These are phyloP conservation scores for Choloepus didactylus DNA, from an alignment of 2,797 vertebrate genomes.

Conservation along the genomic window DNA sequence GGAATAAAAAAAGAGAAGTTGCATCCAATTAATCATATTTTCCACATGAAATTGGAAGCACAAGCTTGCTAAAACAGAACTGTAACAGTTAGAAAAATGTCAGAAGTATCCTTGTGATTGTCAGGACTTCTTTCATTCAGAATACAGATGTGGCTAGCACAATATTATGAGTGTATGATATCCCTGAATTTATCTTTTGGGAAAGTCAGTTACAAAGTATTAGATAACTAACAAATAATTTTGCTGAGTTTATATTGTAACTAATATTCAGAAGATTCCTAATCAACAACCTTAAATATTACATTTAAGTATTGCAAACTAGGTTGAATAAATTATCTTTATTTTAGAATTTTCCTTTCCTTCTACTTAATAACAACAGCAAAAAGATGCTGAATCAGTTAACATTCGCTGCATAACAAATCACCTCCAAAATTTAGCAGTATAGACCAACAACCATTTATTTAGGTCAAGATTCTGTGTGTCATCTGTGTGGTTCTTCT, in stretches of 20 bases:
- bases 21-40: conserved; percentile 33
- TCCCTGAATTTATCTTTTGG: neutral
- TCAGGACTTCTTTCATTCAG: neutral
- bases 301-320: neutral
- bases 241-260: neutral
- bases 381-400: neutral
- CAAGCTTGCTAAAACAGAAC: conserved; percentile 39
- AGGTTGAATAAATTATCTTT: neutral
- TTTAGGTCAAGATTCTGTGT: neutral
- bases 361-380: neutral
- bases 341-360: neutral
- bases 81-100: neutral
- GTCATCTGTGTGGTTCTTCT: neutral
- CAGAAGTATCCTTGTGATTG: neutral
- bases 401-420: neutral
- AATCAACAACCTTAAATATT: neutral
- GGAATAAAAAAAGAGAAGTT: conserved; percentile 37
- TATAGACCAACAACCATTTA: neutral
- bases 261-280: neutral
- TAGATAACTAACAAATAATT: conserved; percentile 28
- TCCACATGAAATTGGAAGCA: conserved; percentile 48
- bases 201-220: neutral
- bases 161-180: neutral
- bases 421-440: neutral
- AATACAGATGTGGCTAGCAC: neutral